Percentiles rank a stretch among this genome's conserved stretches.
These are phyloP conservation scores for Teleogryllus occipitalis DNA, from an alignment of 1,140 invertebrate genomes.

Conservation along the genomic window DNA sequence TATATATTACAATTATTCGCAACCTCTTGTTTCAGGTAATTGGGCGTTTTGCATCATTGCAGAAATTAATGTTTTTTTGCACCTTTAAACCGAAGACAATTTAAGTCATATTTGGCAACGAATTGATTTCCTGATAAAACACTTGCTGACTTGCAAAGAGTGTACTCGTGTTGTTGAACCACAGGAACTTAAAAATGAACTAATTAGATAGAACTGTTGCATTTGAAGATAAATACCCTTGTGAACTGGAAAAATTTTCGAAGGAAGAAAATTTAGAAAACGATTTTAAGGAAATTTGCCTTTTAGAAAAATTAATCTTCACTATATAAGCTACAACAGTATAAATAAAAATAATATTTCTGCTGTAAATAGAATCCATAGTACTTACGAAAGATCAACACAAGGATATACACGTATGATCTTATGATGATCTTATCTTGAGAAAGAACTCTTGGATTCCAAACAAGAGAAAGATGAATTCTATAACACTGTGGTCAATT, in stretches of 20 bases:
- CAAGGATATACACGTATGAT: neutral
- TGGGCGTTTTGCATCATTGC: neutral
- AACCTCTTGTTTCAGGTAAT: neutral
- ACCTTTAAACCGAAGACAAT: neutral
- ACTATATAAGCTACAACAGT: neutral
- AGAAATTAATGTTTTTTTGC: neutral
- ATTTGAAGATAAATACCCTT: neutral
- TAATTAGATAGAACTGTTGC: neutral
- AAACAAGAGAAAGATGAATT: neutral
- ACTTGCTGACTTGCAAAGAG: neutral
- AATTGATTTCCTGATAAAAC: neutral
- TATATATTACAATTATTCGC: neutral
- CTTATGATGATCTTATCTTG: too few relatives aligned
- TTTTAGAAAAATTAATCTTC: neutral
- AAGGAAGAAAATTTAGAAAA: neutral
- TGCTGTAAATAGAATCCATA: slow-evolving; percentile 5
- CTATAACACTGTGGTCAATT: neutral
- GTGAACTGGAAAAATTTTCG: neutral
- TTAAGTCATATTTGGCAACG: neutral
- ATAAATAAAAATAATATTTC: neutral
- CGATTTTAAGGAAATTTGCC: neutral
- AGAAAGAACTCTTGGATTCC: neutral
- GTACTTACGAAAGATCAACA: neutral
- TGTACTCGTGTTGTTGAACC: neutral
- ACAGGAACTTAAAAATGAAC: neutral